Conservation (phyloP, 2,113 vertebrate species). For the Pluvialis apricaria region DNA sequence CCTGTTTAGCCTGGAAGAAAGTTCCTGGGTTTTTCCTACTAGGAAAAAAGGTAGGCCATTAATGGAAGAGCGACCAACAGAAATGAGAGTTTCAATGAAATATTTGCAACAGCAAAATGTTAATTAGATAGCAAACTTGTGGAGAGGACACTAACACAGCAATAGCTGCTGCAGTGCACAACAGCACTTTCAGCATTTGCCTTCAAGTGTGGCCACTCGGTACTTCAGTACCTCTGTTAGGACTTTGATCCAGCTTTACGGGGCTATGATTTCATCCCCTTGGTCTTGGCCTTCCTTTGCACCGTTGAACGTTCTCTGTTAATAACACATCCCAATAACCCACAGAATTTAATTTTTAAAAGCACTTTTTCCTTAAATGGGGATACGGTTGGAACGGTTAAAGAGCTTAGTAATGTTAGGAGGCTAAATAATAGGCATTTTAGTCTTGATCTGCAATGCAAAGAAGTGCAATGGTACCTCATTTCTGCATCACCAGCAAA, state of each 20-base stretch:
- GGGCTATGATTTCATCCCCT: neutral
- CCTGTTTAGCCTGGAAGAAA: neutral
- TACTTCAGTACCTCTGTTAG: neutral
- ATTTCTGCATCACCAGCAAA: neutral
- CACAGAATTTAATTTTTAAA: neutral
- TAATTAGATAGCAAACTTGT: neutral
- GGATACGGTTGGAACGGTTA: neutral
- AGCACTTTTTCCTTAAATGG: neutral
- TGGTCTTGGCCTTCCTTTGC: neutral
- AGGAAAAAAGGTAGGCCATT: neutral
- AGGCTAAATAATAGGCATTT: neutral
- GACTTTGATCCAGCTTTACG: neutral
- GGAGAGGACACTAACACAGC: neutral
- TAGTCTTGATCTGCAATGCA: neutral
- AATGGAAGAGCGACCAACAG: rapidly evolving
- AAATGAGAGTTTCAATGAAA: neutral
- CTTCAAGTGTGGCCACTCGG: neutral
- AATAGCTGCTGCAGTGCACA: neutral
- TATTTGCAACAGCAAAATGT: neutral
- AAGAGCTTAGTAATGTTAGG: neutral
- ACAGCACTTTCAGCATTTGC: neutral
- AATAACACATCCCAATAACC: neutral
- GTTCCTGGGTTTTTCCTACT: neutral
- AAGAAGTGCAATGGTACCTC: neutral
- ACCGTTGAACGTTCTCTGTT: neutral